Percentiles rank a stretch among this genome's conserved stretches.
Conservation (phyloP, 2,888 invertebrate genomes). For the Patella pellucida region DNA sequence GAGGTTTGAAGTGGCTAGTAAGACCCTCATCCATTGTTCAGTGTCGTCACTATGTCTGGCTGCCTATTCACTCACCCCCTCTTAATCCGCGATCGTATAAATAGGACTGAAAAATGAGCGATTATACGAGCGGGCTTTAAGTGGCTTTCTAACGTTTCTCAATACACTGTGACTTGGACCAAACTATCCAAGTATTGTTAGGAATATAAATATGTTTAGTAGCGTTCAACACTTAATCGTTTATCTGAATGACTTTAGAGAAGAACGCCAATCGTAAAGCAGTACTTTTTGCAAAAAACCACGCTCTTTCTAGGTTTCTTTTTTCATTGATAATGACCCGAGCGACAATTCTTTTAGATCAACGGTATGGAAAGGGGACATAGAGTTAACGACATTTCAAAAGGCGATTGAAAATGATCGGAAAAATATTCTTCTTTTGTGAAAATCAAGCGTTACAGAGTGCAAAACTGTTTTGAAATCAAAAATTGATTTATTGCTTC, state of each 20-base stretch:
- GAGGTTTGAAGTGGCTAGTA: conserved; percentile 26
- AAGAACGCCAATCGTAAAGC: not conserved
- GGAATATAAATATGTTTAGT: conserved; percentile 35
- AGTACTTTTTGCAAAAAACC: not conserved
- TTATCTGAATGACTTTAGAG: conserved; percentile 5
- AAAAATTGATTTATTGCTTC: conserved; percentile 3
- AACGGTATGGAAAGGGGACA: conserved; percentile 4
- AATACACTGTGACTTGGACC: conserved; percentile 20
- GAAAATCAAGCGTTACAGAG: conserved; percentile 2
- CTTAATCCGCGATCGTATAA: conserved; percentile 53
- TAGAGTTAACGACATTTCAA: conserved; percentile 8
- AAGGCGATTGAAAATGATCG: conserved; percentile 9
- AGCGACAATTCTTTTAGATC: conserved; percentile 19
- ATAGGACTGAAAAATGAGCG: conserved; percentile 44
- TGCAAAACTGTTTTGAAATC: conserved; percentile 10
- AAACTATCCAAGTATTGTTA: conserved; percentile 22
- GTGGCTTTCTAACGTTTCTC: conserved; percentile 14
- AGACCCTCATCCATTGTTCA: conserved; percentile 32
- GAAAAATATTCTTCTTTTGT: not conserved
- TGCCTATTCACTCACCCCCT: conserved; percentile 32
- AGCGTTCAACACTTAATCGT: conserved; percentile 31
- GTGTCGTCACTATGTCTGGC: conserved; percentile 52
- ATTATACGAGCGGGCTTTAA: conserved; percentile 36
- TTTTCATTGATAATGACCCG: conserved; percentile 9
- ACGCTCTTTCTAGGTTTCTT: not conserved